Conservation (phyloP, 2,888 invertebrate genomes). For the Harpalus rufipes region DNA sequence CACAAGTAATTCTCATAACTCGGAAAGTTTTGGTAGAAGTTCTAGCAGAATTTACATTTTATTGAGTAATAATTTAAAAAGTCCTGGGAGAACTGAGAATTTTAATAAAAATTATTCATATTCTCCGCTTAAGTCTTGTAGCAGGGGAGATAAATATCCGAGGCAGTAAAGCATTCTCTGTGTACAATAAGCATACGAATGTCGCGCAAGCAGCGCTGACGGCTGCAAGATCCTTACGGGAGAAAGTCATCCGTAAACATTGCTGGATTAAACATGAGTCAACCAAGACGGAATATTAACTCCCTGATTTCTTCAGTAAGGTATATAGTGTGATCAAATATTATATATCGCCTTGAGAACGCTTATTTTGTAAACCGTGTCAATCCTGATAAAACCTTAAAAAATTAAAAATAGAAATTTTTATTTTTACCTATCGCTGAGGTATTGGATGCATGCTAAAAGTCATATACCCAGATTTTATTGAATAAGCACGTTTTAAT, state of each 20-base stretch:
- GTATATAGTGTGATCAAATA: background rate
- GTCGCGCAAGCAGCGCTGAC: constrained; percentile 47
- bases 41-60: constrained; percentile 59
- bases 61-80: constrained; percentile 66
- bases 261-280: constrained; percentile 56
- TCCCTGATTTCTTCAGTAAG: background rate
- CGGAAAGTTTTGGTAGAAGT: constrained; percentile 40
- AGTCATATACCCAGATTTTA: no score
- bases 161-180: constrained; percentile 52
- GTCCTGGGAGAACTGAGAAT: constrained; percentile 54
- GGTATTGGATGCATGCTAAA: no score
- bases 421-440: no score
- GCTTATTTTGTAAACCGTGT: no score
- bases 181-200: constrained; percentile 64
- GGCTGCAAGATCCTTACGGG: constrained; percentile 44
- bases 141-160: constrained; percentile 50
- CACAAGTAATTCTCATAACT: constrained; percentile 60
- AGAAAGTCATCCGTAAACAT: constrained; percentile 61
- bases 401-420: no score
- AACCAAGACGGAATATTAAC: constrained; percentile 48
- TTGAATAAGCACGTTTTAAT: no score
- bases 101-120: constrained; percentile 66
- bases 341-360: background rate
- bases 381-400: no score
- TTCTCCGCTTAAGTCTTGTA: constrained; percentile 48